Conservation (phyloP, 2,797 vertebrate genomes). For the Molossus molossus region DNA sequence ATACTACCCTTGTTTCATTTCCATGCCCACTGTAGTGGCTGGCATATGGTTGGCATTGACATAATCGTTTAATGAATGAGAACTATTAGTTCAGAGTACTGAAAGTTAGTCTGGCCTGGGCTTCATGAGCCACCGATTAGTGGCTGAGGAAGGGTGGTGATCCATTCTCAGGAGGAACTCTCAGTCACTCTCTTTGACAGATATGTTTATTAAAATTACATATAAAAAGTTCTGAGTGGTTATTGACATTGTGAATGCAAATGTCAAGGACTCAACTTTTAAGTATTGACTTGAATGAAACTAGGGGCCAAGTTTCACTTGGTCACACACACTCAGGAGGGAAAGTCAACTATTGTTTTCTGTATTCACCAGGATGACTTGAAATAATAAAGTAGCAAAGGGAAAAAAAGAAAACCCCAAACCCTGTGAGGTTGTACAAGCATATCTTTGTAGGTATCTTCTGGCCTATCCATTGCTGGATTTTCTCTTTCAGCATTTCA, state of each 20-base stretch:
- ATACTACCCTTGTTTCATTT: background rate
- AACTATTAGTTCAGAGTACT: background rate
- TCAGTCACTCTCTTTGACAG: background rate
- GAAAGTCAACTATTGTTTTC: background rate
- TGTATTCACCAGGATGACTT: background rate
- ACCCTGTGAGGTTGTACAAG: background rate
- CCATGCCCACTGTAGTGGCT: background rate
- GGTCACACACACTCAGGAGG: background rate
- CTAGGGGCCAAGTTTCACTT: background rate
- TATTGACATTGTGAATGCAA: background rate
- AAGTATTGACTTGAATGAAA: background rate
- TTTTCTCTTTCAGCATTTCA: conserved; percentile 48
- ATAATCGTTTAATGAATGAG: background rate
- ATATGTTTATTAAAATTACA: background rate
- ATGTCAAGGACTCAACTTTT: background rate
- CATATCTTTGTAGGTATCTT: background rate
- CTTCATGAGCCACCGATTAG: background rate
- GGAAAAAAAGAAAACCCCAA: background rate
- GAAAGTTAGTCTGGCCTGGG: background rate
- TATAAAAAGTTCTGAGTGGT: background rate
- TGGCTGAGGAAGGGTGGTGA: background rate
- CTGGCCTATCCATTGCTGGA: background rate
- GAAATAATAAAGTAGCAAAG: background rate
- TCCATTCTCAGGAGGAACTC: background rate
- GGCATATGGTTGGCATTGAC: background rate